Percentiles rank a stretch among this genome's conserved stretches.
These are phyloP conservation scores for Eriosoma lanigerum DNA, from an alignment of 1,140 invertebrate species.

Conservation along the genomic window DNA sequence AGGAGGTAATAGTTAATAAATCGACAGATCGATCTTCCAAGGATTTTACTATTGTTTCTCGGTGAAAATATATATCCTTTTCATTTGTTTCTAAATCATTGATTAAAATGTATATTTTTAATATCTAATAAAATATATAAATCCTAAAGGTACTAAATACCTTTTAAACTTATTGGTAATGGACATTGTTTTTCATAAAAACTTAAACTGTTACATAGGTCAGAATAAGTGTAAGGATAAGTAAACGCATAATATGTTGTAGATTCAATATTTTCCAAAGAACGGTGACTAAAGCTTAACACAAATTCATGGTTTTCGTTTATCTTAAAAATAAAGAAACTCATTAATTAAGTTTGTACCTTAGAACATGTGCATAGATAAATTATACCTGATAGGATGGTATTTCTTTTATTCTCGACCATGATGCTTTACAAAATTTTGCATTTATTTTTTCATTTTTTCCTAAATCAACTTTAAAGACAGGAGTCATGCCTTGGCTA, in stretches of 20 bases:
- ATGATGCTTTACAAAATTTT: slow-evolving; percentile 59
- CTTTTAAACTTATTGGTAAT: slow-evolving; percentile 39
- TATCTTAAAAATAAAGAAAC: slow-evolving; percentile 12
- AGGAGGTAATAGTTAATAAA: slow-evolving; percentile 83
- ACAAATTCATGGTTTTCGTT: slow-evolving; percentile 56
- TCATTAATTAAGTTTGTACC: neutral
- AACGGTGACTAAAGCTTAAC: slow-evolving; percentile 79
- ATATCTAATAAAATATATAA: neutral
- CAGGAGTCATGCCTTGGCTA: slow-evolving; percentile 86
- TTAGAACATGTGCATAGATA: neutral
- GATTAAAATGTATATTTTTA: no score
- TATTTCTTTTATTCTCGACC: slow-evolving; percentile 78
- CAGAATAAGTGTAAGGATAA: slow-evolving; percentile 84
- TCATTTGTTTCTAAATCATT: slow-evolving; percentile 55
- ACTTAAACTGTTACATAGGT: slow-evolving; percentile 72
- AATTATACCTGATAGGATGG: slow-evolving; percentile 61
- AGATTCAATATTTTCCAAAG: slow-evolving; percentile 71
- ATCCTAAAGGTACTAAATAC: slow-evolving; percentile 22
- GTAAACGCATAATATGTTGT: slow-evolving; percentile 89
- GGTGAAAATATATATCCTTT: slow-evolving; percentile 82
- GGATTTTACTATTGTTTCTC: slow-evolving; percentile 80
- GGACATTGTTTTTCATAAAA: slow-evolving; percentile 66
- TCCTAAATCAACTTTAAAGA: slow-evolving; percentile 62
- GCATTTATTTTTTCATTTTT: slow-evolving; percentile 67
- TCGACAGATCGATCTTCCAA: slow-evolving; percentile 82